These are phyloP conservation scores for Agrochola circellaris DNA, from an alignment of 2,888 invertebrate species.

Conservation along the genomic window DNA sequence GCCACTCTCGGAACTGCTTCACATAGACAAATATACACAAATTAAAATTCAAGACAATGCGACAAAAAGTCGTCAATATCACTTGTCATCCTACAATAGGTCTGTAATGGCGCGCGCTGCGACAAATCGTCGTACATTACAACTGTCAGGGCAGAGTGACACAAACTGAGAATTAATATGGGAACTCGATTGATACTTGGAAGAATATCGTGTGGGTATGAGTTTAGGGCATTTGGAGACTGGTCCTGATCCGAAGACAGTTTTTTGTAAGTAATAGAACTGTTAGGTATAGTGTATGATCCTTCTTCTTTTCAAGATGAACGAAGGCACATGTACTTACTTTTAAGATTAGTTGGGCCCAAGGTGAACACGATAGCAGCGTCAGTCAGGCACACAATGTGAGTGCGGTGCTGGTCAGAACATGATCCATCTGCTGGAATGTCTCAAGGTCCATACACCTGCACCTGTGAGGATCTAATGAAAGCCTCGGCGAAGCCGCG, in stretches of 20 bases:
- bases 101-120: slow-evolving; percentile 68
- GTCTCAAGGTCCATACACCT: too few species aligned
- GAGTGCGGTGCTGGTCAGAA: too few species aligned
- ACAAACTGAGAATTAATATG: slow-evolving; percentile 87
- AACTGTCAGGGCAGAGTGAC: slow-evolving; percentile 82
- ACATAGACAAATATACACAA: slow-evolving; percentile 26
- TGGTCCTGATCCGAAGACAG: not conserved
- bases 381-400: too few species aligned
- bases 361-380: too few species aligned
- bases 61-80: slow-evolving; percentile 68
- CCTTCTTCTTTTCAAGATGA: too few species aligned
- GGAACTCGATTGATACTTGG: slow-evolving; percentile 84
- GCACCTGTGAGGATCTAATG: too few species aligned
- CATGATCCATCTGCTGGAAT: too few species aligned
- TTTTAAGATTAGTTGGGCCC: too few species aligned
- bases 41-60: slow-evolving; percentile 60
- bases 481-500: too few species aligned
- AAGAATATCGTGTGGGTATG: slow-evolving; percentile 72
- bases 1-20: not conserved
- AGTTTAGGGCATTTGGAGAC: slow-evolving; percentile 33
- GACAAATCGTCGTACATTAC: slow-evolving; percentile 85
- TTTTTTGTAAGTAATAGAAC: not conserved
- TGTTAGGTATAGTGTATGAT: too few species aligned
- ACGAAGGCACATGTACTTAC: too few species aligned
- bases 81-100: slow-evolving; percentile 65